Conservation (phyloP, 92 coral and sea anemone genomes). For the Umimayanthus kanabou region DNA sequence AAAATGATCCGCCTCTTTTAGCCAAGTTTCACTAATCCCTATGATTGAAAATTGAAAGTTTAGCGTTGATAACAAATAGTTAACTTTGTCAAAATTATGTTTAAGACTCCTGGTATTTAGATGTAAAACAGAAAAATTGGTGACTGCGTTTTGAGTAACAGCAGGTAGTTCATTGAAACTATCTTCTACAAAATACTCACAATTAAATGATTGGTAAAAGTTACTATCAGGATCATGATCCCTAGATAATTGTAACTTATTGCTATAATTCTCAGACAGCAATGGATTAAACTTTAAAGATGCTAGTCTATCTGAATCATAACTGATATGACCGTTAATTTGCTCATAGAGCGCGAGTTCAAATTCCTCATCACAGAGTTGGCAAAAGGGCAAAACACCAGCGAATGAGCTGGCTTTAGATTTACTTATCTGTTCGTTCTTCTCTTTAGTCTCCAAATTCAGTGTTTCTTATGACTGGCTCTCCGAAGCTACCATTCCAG, state of each 20-base stretch:
- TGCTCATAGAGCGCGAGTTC: constrained; percentile 18
- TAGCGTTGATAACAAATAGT: constrained; percentile 27
- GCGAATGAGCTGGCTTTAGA: not conserved
- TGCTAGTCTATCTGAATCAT: constrained; percentile 11
- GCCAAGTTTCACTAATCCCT: too few species aligned
- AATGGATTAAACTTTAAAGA: constrained; percentile 22
- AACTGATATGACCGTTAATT: not conserved
- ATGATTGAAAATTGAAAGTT: too few species aligned
- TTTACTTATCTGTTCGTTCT: too few species aligned
- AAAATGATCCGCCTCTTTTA: too few species aligned
- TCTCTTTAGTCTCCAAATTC: not conserved
- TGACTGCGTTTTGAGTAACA: too few species aligned
- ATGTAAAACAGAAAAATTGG: constrained; percentile 19
- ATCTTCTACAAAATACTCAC: constrained; percentile 21
- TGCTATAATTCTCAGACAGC: constrained; percentile 21
- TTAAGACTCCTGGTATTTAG: constrained; percentile 17
- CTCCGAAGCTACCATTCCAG: too few species aligned
- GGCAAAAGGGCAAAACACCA: constrained; percentile 1
- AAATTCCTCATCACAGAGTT: constrained; percentile 7
- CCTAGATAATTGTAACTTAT: constrained; percentile 24
- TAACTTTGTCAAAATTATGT: constrained; percentile 34
- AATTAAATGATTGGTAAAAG: constrained; percentile 24
- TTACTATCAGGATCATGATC: constrained; percentile 48
- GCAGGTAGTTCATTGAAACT: constrained; percentile 21
- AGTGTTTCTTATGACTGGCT: too few species aligned